Conservation (phyloP, 2,113 vertebrate species). For the Edolisoma coerulescens region DNA sequence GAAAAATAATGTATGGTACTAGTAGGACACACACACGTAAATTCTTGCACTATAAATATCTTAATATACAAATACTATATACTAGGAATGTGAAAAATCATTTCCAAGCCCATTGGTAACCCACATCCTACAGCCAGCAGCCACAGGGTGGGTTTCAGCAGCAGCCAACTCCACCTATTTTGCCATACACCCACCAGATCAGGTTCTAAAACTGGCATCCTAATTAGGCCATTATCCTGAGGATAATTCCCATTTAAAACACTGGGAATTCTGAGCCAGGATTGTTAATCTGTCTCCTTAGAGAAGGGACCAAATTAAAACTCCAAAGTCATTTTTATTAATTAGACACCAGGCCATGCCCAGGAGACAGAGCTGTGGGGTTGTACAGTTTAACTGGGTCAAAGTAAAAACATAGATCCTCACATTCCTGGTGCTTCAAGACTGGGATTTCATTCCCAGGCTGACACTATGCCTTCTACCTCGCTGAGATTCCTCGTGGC, state of each 20-base stretch:
- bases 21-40: rapidly evolving
- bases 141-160: background rate
- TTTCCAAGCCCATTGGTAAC: rapidly evolving
- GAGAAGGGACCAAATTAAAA: background rate
- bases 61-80: background rate
- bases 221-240: background rate
- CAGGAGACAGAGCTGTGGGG: background rate
- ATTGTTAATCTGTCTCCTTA: background rate
- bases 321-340: background rate
- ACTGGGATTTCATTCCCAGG: background rate
- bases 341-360: background rate
- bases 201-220: background rate
- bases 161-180: background rate
- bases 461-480: background rate
- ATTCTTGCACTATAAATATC: background rate
- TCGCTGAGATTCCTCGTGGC: rapidly evolving
- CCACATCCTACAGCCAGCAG: background rate
- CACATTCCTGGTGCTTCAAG: rapidly evolving
- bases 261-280: background rate
- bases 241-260: background rate
- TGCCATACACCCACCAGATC: background rate
- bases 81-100: background rate
- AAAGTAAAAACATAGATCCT: background rate
- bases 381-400: background rate
- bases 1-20: background rate